Conservation (phyloP, 1,140 invertebrate genomes). For the Drosophila jambulina region DNA sequence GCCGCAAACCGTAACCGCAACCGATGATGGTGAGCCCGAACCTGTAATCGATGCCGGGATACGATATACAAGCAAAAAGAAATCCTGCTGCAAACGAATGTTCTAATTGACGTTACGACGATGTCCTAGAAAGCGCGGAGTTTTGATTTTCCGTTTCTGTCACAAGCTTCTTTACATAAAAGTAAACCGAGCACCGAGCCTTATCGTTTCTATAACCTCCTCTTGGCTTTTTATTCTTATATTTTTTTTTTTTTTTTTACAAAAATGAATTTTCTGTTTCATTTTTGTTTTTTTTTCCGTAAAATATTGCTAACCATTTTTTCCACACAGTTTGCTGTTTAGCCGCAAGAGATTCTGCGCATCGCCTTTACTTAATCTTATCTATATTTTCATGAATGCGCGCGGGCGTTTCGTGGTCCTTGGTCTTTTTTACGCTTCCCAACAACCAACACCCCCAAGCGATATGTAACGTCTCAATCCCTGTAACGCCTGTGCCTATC, state of each 20-base stretch:
- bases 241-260: conserved; percentile 60
- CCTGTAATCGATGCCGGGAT: conserved; percentile 34
- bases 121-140: conserved; percentile 27
- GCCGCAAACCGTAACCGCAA: conserved; percentile 41
- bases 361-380: conserved; percentile 64
- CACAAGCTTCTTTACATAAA: conserved; percentile 36
- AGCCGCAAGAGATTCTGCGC: conserved; percentile 75
- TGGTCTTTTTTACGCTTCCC: conserved; percentile 59
- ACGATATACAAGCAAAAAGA: conserved; percentile 29
- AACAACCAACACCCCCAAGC: conserved; percentile 35
- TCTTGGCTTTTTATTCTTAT: conserved; percentile 20
- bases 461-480: conserved; percentile 51
- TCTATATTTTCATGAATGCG: conserved; percentile 45
- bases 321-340: conserved; percentile 70
- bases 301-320: conserved; percentile 79
- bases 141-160: conserved; percentile 47
- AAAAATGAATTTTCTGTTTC: conserved; percentile 63
- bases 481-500: conserved; percentile 40
- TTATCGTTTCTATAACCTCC: conserved; percentile 36
- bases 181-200: conserved; percentile 30
- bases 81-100: conserved; percentile 21
- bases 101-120: conserved; percentile 47
- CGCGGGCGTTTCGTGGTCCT: conserved; percentile 44
- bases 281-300: conserved; percentile 51
- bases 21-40: conserved; percentile 30